These are phyloP conservation scores for Peromyscus melanophrys DNA, from an alignment of 2,797 vertebrate species.

Conservation along the genomic window DNA sequence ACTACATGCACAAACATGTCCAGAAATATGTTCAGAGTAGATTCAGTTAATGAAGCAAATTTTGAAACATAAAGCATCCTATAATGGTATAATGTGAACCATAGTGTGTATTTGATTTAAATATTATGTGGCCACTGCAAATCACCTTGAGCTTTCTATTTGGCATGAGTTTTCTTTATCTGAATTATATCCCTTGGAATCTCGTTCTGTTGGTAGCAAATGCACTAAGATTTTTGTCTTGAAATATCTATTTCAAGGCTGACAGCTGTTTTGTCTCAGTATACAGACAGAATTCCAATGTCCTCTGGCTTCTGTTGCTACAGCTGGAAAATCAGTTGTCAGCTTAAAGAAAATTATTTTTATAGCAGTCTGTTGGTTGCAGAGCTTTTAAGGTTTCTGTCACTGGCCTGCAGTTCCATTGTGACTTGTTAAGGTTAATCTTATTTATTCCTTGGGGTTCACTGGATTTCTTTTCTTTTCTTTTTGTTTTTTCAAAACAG, in stretches of 20 bases:
- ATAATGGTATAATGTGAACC: conserved; percentile 33
- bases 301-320: conserved; percentile 63
- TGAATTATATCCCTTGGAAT: conserved; percentile 24
- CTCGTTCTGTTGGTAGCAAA: neutral
- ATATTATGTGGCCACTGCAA: conserved; percentile 30
- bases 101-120: conserved; percentile 40
- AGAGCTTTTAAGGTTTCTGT: conserved; percentile 63
- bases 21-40: neutral
- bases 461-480: neutral
- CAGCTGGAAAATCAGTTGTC: conserved; percentile 53
- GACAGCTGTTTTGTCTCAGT: conserved; percentile 63
- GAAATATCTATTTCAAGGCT: conserved; percentile 62
- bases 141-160: conserved; percentile 27
- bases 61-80: conserved; percentile 43
- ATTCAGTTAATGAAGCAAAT: conserved; percentile 56
- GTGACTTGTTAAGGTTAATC: neutral
- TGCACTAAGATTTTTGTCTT: conserved; percentile 17
- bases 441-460: conserved; percentile 47
- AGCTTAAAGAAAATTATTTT: conserved; percentile 63
- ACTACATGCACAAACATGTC: neutral
- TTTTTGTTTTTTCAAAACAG: neutral
- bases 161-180: conserved; percentile 58
- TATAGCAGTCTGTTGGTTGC: conserved; percentile 63
- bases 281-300: conserved; percentile 41
- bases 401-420: conserved; percentile 40